These are phyloP conservation scores for Glaucidium brasilianum DNA, from an alignment of 2,113 vertebrate species.

Conservation along the genomic window DNA sequence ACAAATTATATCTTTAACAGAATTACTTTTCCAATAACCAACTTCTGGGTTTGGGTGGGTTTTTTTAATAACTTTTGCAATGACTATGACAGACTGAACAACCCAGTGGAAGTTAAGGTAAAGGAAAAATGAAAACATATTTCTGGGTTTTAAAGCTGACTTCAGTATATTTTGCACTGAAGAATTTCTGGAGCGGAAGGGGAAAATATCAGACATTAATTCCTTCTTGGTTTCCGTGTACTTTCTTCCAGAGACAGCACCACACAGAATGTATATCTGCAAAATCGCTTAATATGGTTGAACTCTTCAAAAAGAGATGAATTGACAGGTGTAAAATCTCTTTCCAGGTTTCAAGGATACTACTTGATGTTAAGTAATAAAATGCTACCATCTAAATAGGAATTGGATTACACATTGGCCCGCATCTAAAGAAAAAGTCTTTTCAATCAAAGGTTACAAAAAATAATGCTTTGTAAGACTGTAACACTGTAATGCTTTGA, in stretches of 20 bases:
- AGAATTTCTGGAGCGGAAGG: neutral
- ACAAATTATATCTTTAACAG: neutral
- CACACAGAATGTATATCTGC: neutral
- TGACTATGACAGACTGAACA: neutral
- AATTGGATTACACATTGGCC: neutral
- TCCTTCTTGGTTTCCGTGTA: neutral
- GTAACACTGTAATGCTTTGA: neutral
- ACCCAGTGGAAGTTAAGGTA: neutral
- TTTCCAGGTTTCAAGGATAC: neutral
- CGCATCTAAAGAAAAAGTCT: neutral
- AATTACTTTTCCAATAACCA: neutral
- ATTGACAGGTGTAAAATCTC: neutral
- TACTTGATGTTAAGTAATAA: neutral
- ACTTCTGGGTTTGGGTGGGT: neutral
- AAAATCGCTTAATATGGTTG: neutral
- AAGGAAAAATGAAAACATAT: neutral
- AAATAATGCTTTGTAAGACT: neutral
- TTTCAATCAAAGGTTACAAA: neutral
- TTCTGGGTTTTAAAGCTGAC: neutral
- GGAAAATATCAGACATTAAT: neutral
- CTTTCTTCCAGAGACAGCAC: neutral
- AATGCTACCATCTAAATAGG: neutral
- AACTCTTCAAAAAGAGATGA: neutral
- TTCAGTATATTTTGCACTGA: neutral
- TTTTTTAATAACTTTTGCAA: neutral